Evolutionary conservation across 2,888 invertebrate species (phyloP), one percentile per base, ranked within the genome.

Genomic region (Eupithecia subumbrata): DNA sequence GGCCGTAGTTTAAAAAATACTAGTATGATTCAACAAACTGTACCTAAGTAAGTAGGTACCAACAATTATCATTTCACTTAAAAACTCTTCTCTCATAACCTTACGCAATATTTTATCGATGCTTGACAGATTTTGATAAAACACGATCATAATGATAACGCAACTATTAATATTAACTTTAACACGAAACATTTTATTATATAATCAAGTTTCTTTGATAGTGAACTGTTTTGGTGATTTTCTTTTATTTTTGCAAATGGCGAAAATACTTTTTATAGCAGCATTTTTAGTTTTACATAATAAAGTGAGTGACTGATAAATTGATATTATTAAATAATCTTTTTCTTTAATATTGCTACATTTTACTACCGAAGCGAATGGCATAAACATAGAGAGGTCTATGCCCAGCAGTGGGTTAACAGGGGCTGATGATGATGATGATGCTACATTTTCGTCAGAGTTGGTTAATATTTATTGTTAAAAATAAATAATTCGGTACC

Each of bases 111-210:
- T 30, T 63, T 76, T 78, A 75, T 78, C 69, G 25, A 67, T 63
- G 37, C n/a, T 64, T 45, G 64, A 64, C 67, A 67, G 71, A 74
- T 71, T 67, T 73, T 69, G 78, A 76, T 76, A 74, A 74, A 73
- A 22, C 76, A 76, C 73, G 72, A 76, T 72, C 45, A 16, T 66
- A 14, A 25, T 40, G 85, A 85, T 84, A 84, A 76, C 74, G 48
- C 16, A 71, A 68, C 74, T 71, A 69, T 74, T 76, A 78, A 66
- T 72, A 72, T 48, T 69, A 71, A 34, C 22, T 43, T 64, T 71
- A 25, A 9, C 72, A 68, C 30, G n/a, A 25, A 60, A 56, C 48
- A 70, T 22, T 75, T 73, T 69, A 78, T 75, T 78, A 48, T 72
- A 52, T 73, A 70, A 12, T 72, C 9, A 52, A 48, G 14, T 66